Conservation (phyloP, 2,113 vertebrate genomes). For the Gopherus flavomarginatus region DNA sequence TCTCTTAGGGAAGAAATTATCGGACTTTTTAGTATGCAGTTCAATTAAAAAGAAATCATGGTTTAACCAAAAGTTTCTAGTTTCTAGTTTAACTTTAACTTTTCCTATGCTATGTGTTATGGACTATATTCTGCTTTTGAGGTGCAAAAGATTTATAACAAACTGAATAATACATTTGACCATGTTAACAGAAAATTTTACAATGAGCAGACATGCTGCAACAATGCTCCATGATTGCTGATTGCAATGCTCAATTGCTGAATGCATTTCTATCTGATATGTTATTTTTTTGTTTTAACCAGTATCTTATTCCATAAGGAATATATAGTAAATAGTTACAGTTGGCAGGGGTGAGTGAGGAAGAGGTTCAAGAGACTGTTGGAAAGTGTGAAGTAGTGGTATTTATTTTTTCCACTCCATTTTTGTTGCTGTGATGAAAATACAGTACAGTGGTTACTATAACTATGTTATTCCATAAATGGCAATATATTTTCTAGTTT, state of each 20-base stretch:
- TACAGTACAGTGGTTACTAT: background rate
- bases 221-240: accelerated
- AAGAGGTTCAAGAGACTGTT: background rate
- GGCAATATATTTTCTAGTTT: background rate
- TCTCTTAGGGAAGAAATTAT: background rate
- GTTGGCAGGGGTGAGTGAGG: background rate
- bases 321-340: background rate
- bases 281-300: background rate
- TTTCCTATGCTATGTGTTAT: accelerated
- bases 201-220: accelerated
- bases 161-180: accelerated
- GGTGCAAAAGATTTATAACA: background rate
- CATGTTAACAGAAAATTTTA: accelerated
- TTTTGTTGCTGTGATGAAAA: background rate
- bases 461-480: background rate
- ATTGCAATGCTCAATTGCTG: background rate
- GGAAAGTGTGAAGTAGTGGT: background rate
- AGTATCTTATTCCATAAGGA: background rate
- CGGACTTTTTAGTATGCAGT: accelerated
- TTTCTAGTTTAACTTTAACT: background rate
- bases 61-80: background rate
- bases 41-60: accelerated
- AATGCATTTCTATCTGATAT: accelerated
- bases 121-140: background rate
- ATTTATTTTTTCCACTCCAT: background rate